phyloP scores from a whole-genome alignment of 1,140 invertebrate species.

The Drosophila punjabiensis region DNA sequence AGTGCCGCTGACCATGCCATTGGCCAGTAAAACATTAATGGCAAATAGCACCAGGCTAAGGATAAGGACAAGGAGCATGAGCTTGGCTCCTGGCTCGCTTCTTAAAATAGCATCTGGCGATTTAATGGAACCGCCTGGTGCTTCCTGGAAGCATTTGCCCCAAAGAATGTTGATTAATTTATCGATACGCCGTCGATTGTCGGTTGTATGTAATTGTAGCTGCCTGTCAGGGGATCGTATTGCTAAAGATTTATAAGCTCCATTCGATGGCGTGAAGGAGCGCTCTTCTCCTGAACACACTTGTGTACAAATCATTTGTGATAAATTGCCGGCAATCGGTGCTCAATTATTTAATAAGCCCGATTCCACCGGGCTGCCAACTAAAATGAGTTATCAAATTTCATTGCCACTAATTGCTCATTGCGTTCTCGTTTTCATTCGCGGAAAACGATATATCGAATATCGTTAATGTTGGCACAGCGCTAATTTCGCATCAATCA shows the following conservation, averaged over 20 bases:
- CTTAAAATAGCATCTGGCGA: slow-evolving; percentile 38
- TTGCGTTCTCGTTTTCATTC: not conserved
- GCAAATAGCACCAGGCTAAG: slow-evolving; percentile 13
- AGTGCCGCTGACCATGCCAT: slow-evolving; percentile 72
- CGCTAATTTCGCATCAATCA: slow-evolving; percentile 33
- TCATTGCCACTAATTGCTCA: slow-evolving; percentile 44
- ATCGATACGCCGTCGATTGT: slow-evolving; percentile 47
- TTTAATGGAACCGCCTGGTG: slow-evolving; percentile 29
- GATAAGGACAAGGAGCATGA: not conserved
- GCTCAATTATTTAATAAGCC: slow-evolving; percentile 78
- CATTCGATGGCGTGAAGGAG: slow-evolving; percentile 29
- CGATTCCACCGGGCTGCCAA: slow-evolving; percentile 28
- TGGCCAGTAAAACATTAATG: slow-evolving; percentile 56
- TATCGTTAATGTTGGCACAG: slow-evolving; percentile 21
- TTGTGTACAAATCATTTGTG: slow-evolving; percentile 68
- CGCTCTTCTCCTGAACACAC: not conserved
- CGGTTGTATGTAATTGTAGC: slow-evolving; percentile 74
- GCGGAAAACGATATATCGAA: not conserved
- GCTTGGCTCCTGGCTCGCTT: slow-evolving; percentile 5
- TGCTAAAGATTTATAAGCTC: slow-evolving; percentile 72
- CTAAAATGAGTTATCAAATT: slow-evolving; percentile 55
- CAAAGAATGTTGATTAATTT: slow-evolving; percentile 73
- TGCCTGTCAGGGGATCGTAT: slow-evolving; percentile 73
- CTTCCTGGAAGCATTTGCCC: slow-evolving; percentile 16
- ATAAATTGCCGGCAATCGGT: slow-evolving; percentile 71